A percentile compares a stretch with the other conserved stretches of the same genome.
phyloP scores from a whole-genome alignment of 2,888 invertebrate species.

The Zhengitettix transpicula region DNA sequence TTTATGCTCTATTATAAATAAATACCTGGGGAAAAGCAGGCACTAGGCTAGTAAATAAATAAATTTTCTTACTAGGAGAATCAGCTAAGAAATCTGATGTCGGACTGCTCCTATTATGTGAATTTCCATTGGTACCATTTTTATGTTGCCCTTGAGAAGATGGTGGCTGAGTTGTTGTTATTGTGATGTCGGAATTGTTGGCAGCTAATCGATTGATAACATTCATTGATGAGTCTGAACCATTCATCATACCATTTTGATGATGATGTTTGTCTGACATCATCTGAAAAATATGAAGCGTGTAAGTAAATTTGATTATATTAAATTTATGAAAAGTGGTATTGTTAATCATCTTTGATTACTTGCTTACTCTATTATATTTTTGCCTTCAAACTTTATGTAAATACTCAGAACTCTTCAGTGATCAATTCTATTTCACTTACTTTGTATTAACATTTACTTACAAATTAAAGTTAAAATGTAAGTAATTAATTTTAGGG shows the following conservation, averaged over 20 bases:
- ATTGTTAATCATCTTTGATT: no score
- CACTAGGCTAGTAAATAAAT: not conserved
- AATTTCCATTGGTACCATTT: slow-evolving; percentile 4
- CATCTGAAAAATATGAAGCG: not conserved
- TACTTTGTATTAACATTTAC: no score
- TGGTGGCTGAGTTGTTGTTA: slow-evolving; percentile 43
- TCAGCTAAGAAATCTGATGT: slow-evolving; percentile 48
- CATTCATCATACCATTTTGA: slow-evolving; percentile 8
- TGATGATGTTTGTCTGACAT: slow-evolving; percentile 7
- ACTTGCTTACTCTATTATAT: no score
- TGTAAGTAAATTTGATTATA: no score
- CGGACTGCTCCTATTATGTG: slow-evolving; percentile 8
- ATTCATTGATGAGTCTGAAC: slow-evolving; percentile 28
- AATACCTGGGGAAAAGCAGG: no score
- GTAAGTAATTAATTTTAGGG: no score
- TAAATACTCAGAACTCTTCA: no score
- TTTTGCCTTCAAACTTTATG: no score
- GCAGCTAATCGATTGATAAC: slow-evolving; percentile 47
- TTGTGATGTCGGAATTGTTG: slow-evolving; percentile 67
- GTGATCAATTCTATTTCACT: no score
- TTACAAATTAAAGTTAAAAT: no score
- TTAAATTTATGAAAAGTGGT: no score
- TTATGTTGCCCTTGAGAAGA: not conserved
- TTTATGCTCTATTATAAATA: no score
- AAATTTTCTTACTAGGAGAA: slow-evolving; percentile 58